Evolutionary conservation across 2,113 vertebrate species (phyloP), one percentile per base, ranked within the genome.

Genomic region (Rhodinocichla rosea): DNA sequence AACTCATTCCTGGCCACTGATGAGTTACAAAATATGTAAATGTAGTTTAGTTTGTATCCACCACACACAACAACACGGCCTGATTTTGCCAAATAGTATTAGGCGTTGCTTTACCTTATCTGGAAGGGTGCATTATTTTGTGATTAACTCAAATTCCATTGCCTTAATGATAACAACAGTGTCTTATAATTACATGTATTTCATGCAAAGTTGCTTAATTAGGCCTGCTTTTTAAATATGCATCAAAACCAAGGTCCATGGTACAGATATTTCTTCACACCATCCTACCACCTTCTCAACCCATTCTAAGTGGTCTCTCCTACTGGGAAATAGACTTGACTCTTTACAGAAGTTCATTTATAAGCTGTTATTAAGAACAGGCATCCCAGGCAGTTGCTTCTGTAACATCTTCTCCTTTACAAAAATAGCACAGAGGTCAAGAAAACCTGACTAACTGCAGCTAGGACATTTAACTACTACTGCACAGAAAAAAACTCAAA

Each of bases 11-110:
- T 81, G 4, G 3, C 64, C 64, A 49, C 18, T 33, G 65, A 49
- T 13, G 76, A 67, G 37, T 94, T 90, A 74, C 85, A 92, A 90
- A 80, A 93, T 45, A 96, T n/a, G 64, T 60, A 90, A 94, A 92
- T 75, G 3, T 33, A 59, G 68, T 78, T 96, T 81, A 74, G 69
- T 81, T 83, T 94, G 89, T 75, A 89, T 91, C 60, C 59, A 74
- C 40, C 33, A 67, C 35, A 56, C 39, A 16, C 16, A 86, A 71
- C 47, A 92, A 1, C 50, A 8, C 11, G 7, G 50, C 10, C 65
- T 76, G 52, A 71, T 88, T 96, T 57, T 93, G 76, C 80, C 52
- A 86, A 78, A 71, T 11, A 40, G 42, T 39, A 83, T 0, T 56
- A 26, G 79, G 68, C 59, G 73, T 90, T 93, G 39, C 76, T 92